Evolutionary conservation across 2,888 invertebrate species (phyloP).

Genomic region (Callyntrura guangdongensis): DNA sequence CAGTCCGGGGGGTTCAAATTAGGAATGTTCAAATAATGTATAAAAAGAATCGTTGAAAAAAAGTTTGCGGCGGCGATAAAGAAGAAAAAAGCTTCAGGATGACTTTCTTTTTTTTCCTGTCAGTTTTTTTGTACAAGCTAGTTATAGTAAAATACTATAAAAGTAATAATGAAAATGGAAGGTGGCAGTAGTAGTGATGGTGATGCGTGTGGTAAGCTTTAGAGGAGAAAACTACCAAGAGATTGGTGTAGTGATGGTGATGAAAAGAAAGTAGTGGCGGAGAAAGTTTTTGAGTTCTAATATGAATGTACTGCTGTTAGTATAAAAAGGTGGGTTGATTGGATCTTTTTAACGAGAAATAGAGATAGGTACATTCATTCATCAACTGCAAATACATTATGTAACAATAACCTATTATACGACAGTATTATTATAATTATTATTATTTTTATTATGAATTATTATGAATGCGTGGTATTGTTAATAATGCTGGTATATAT

Average conservation of each 20-base stretch:
- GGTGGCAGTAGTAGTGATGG: constrained; percentile 18
- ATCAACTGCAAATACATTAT: not conserved
- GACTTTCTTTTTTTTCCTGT: not conserved
- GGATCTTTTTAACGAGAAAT: not conserved
- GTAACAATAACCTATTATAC: not conserved
- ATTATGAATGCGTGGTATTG: not conserved
- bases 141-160: not conserved
- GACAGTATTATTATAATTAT: not conserved
- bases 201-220: constrained; percentile 16
- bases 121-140: not conserved
- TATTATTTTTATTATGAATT: constrained; percentile 4
- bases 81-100: not conserved
- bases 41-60: not conserved
- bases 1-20: too few species aligned
- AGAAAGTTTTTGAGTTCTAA: not conserved
- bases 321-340: constrained; percentile 16
- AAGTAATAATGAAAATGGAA: not conserved
- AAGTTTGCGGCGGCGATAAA: not conserved
- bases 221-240: not conserved
- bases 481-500: not conserved
- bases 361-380: constrained; percentile 28
- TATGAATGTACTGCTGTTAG: constrained; percentile 44
- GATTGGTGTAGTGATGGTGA: not conserved
- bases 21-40: not conserved
- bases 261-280: constrained; percentile 11